Conservation (phyloP, 2,113 vertebrate genomes). For the Pungitius pungitius region DNA sequence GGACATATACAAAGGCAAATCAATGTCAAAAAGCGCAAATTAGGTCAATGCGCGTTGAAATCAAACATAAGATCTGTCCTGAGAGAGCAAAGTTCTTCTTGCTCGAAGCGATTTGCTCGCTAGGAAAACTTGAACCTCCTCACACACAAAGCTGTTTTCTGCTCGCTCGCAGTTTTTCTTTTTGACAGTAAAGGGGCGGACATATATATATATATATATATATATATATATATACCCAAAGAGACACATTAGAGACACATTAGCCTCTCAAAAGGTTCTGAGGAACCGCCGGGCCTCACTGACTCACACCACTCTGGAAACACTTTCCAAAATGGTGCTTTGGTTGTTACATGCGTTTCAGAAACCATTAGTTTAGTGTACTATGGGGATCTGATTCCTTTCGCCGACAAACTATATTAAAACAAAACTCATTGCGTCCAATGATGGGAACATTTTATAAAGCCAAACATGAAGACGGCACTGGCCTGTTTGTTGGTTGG, state of each 20-base stretch:
- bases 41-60: too few relatives aligned
- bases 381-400: not conserved
- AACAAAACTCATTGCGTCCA: not conserved
- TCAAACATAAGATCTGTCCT: too few relatives aligned
- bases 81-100: too few relatives aligned
- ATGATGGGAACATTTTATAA: not conserved
- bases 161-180: too few relatives aligned
- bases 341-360: not conserved
- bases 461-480: not conserved
- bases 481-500: not conserved
- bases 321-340: conserved; percentile 13
- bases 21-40: too few relatives aligned
- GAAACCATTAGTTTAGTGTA: not conserved
- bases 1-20: too few relatives aligned
- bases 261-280: conserved; percentile 39
- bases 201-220: too few relatives aligned
- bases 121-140: too few relatives aligned
- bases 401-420: not conserved
- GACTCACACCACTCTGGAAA: conserved; percentile 24
- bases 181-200: too few relatives aligned
- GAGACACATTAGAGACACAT: conserved; percentile 38
- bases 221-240: conserved; percentile 4
- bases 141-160: too few relatives aligned
- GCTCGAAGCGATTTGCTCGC: too few relatives aligned
- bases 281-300: conserved; percentile 16